These are phyloP conservation scores for Malthinus flaveolus DNA, from an alignment of 2,888 invertebrate species.

Conservation along the genomic window DNA sequence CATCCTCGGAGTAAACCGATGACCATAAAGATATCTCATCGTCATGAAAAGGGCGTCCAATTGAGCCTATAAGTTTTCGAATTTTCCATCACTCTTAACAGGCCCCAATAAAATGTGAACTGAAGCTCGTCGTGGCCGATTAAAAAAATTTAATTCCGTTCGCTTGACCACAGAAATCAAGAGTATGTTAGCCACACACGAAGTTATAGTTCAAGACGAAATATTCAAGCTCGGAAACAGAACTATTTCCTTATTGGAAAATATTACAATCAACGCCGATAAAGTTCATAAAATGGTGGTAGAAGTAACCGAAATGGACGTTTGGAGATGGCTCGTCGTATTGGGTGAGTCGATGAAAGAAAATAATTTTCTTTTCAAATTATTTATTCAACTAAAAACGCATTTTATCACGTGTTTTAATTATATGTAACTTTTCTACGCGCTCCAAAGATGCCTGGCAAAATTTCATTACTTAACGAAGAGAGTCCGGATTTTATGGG, in stretches of 20 bases:
- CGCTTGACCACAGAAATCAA: constrained; percentile 61
- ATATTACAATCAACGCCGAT: constrained; percentile 33
- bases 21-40: too few species aligned
- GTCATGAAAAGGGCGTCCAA: too few species aligned
- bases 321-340: constrained; percentile 66
- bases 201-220: constrained; percentile 61
- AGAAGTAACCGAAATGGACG: constrained; percentile 61
- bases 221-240: constrained; percentile 63
- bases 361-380: neutral
- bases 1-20: too few species aligned
- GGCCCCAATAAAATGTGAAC: too few species aligned
- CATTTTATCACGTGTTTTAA: neutral
- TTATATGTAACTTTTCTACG: too few species aligned
- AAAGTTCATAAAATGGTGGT: constrained; percentile 54
- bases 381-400: neutral
- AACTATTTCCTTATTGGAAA: constrained; percentile 55
- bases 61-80: too few species aligned
- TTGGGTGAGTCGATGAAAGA: constrained; percentile 57
- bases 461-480: too few species aligned
- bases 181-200: constrained; percentile 60
- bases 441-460: too few species aligned
- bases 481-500: too few species aligned
- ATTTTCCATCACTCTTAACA: too few species aligned
- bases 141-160: neutral
- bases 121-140: too few species aligned